Evolutionary conservation across 2,888 invertebrate species (phyloP).

Genomic region (Eueremaeus valkanovi): DNA sequence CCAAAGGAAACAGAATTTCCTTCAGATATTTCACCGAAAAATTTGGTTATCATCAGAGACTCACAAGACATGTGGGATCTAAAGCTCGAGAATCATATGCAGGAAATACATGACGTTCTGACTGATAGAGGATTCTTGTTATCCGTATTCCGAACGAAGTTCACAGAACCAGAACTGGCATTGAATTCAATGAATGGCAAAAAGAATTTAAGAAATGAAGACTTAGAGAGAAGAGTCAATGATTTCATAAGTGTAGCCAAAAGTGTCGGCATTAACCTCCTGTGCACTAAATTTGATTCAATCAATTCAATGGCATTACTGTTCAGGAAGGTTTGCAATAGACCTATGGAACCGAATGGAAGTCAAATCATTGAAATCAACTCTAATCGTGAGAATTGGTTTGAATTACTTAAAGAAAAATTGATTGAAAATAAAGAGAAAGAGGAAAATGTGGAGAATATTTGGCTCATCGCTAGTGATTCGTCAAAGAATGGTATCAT

Average conservation of each 20-base stretch:
- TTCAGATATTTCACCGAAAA: constrained; percentile 1
- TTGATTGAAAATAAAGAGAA: constrained; percentile 4
- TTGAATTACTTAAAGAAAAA: background rate
- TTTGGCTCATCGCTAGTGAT: constrained; percentile 63
- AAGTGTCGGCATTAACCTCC: background rate
- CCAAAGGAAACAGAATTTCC: background rate
- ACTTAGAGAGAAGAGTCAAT: background rate
- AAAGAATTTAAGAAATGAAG: background rate
- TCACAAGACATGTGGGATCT: background rate
- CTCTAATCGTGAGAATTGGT: background rate
- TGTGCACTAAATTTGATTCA: background rate
- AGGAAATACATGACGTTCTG: background rate
- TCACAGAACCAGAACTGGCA: constrained; percentile 18
- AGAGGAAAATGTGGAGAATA: constrained; percentile 36
- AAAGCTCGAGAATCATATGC: background rate
- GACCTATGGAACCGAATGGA: background rate
- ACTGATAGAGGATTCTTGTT: background rate
- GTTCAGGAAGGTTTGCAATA: background rate
- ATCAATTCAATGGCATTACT: constrained; percentile 5
- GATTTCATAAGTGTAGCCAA: background rate
- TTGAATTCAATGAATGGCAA: constrained; percentile 11
- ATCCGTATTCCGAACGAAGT: background rate
- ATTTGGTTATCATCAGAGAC: constrained; percentile 5
- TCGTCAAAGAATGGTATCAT: constrained; percentile 65
- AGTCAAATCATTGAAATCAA: constrained; percentile 19